A percentile compares a stretch with the other conserved stretches of the same genome.
Evolutionary conservation across 2,113 vertebrate species (phyloP).

Genomic region (Oenanthe oenanthe): DNA sequence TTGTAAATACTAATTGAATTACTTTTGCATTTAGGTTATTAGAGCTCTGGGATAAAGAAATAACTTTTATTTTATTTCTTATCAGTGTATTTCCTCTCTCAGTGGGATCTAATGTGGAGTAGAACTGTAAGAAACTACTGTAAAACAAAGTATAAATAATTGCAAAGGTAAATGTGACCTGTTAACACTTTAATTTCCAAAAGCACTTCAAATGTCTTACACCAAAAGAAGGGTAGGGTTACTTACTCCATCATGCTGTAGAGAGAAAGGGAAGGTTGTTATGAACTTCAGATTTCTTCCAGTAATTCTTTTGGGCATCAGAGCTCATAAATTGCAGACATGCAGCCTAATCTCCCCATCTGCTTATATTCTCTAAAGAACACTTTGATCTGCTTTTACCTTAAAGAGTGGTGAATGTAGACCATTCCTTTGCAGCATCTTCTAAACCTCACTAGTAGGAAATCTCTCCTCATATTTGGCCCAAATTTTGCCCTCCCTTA

Average conservation of each 20-base stretch:
- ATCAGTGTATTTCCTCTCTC: no score
- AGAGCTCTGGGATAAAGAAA: neutral
- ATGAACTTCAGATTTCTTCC: neutral
- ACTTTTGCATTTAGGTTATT: neutral
- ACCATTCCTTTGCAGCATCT: neutral
- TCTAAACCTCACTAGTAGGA: neutral
- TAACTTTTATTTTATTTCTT: neutral
- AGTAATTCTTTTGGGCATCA: neutral
- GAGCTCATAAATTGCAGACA: neutral
- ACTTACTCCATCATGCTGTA: neutral
- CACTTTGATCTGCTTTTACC: neutral
- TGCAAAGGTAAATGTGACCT: neutral
- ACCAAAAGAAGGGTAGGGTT: neutral
- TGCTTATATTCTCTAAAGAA: neutral
- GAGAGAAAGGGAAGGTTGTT: neutral
- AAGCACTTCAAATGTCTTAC: neutral
- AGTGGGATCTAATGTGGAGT: neutral
- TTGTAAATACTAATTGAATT: neutral
- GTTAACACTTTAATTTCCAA: neutral
- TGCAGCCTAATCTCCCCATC: neutral
- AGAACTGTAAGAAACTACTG: neutral
- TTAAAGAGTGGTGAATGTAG: neutral
- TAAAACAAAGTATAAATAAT: neutral
- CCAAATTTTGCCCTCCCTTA: neutral
- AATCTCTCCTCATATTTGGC: neutral